Evolutionary conservation across 2,797 vertebrate species (phyloP).

Genomic region (Bradypus variegatus): DNA sequence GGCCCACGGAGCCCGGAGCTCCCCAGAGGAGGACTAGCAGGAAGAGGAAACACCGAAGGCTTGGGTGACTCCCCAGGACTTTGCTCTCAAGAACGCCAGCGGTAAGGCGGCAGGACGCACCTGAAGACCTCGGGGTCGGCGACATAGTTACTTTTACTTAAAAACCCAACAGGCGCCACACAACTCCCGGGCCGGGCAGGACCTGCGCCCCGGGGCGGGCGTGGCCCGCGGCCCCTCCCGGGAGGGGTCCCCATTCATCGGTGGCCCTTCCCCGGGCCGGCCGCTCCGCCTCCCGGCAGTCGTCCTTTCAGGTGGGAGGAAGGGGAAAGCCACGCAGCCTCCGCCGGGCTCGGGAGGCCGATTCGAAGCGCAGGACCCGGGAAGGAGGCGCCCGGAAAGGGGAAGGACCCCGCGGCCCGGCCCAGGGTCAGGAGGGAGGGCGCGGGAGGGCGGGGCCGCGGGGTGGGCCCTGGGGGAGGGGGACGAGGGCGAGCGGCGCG

Average conservation of each 20-base stretch:
- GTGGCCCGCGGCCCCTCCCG: too few relatives aligned
- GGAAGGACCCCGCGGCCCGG: slow-evolving; percentile 64
- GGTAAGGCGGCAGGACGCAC: slow-evolving; percentile 44
- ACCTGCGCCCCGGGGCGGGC: not conserved
- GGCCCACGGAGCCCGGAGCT: too few relatives aligned
- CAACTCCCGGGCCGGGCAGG: not conserved
- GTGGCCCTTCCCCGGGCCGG: not conserved
- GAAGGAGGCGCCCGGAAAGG: slow-evolving; percentile 48
- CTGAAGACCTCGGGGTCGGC: not conserved
- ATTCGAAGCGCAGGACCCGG: slow-evolving; percentile 25
- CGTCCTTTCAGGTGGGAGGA: slow-evolving; percentile 61
- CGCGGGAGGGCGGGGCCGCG: not conserved
- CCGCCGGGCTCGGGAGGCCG: slow-evolving; percentile 4
- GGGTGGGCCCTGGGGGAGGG: slow-evolving; percentile 71
- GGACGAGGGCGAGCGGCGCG: slow-evolving; percentile 59
- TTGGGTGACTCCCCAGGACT: slow-evolving; percentile 42
- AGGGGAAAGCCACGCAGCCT: slow-evolving; percentile 21
- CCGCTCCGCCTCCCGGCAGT: slow-evolving; percentile 61
- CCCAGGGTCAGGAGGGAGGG: slow-evolving; percentile 49
- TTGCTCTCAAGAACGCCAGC: slow-evolving; percentile 44
- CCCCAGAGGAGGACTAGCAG: too few relatives aligned
- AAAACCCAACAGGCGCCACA: slow-evolving; percentile 17
- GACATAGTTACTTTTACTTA: not conserved
- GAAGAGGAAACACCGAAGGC: slow-evolving; percentile 48
- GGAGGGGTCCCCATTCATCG: slow-evolving; percentile 47